phyloP scores from a whole-genome alignment of 1,140 invertebrate species.

The Diorhabda carinulata region DNA sequence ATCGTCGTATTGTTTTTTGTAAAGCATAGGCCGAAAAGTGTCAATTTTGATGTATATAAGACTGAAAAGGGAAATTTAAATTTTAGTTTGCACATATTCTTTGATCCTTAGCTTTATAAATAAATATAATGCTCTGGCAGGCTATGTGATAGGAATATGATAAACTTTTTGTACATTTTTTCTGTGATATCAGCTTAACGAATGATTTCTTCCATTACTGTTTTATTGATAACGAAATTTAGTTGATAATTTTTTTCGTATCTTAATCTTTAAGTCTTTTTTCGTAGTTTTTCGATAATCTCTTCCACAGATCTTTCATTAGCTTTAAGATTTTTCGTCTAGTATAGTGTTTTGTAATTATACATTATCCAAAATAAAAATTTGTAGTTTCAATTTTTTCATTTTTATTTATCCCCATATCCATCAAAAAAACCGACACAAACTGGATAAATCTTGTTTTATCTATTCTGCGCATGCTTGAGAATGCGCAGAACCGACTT shows the following conservation, averaged over 20 bases:
- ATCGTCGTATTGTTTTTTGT: not conserved
- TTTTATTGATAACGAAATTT: conserved; percentile 18
- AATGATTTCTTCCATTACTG: conserved; percentile 34
- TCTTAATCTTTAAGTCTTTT: conserved; percentile 18
- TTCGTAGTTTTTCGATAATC: conserved; percentile 7
- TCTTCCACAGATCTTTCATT: conserved; percentile 25
- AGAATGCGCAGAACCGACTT: too few relatives aligned
- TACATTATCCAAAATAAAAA: too few relatives aligned
- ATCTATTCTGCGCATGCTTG: too few relatives aligned
- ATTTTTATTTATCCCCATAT: too few relatives aligned
- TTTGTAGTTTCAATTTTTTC: too few relatives aligned
- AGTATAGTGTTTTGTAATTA: too few relatives aligned
- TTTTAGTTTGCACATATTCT: conserved; percentile 25
- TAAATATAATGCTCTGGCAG: conserved; percentile 32
- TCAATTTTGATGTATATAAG: conserved; percentile 42
- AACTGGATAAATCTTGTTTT: too few relatives aligned
- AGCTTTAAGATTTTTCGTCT: conserved; percentile 20
- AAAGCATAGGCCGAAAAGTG: conserved; percentile 42
- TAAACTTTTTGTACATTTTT: conserved; percentile 27
- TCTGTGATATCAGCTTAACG: conserved; percentile 42
- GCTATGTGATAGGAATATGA: conserved; percentile 38
- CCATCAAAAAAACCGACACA: too few relatives aligned
- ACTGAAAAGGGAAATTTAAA: conserved; percentile 29
- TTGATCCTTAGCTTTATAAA: conserved; percentile 29
- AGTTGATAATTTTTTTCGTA: conserved; percentile 15